Conservation (phyloP, 2,888 invertebrate genomes). For the Caenorhabditis afra region DNA sequence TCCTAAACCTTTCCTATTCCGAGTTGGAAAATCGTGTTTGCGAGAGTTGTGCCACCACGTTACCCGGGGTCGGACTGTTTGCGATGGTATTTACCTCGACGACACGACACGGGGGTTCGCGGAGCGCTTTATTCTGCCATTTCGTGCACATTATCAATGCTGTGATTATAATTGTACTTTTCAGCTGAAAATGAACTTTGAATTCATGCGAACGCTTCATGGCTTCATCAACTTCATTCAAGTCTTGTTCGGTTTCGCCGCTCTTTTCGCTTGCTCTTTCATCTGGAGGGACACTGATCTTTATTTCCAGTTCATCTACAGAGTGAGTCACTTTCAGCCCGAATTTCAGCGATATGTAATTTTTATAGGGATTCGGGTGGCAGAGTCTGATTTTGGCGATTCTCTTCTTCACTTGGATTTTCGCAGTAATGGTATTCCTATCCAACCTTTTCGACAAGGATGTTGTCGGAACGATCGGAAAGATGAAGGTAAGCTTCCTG, state of each 20-base stretch:
- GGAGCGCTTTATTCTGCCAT: no score
- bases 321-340: slow-evolving; percentile 28
- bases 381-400: slow-evolving; percentile 67
- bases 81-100: slow-evolving; percentile 50
- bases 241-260: slow-evolving; percentile 67
- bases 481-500: slow-evolving; percentile 60
- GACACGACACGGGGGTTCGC: slow-evolving; percentile 25
- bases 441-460: slow-evolving; percentile 67
- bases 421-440: slow-evolving; percentile 64
- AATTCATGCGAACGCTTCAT: slow-evolving; percentile 67
- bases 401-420: slow-evolving; percentile 70
- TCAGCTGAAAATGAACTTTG: slow-evolving; percentile 63
- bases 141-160: slow-evolving; percentile 25
- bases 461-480: slow-evolving; percentile 67
- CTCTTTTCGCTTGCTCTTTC: slow-evolving; percentile 71
- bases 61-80: slow-evolving; percentile 33
- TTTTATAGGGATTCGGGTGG: slow-evolving; percentile 68
- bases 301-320: slow-evolving; percentile 70
- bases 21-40: slow-evolving; percentile 47
- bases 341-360: neutral
- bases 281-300: slow-evolving; percentile 69
- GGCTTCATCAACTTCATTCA: slow-evolving; percentile 69
- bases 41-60: slow-evolving; percentile 46
- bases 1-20: neutral
- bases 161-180: slow-evolving; percentile 6